Percentiles rank a stretch among this genome's conserved stretches.
These are phyloP conservation scores for Athrips mouffetella DNA, from an alignment of 2,888 invertebrate genomes.

Conservation along the genomic window DNA sequence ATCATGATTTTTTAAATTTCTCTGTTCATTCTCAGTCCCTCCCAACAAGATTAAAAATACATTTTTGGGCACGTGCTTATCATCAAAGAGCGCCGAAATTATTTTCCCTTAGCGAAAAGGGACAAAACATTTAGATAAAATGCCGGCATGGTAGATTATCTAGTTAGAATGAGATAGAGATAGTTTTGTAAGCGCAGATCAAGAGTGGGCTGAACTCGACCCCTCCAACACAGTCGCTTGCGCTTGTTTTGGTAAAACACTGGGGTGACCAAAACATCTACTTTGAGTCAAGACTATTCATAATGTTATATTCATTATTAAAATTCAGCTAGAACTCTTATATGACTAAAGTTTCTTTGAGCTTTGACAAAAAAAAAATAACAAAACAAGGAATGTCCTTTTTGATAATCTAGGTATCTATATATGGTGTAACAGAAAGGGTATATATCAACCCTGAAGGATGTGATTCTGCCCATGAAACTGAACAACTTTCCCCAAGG, in stretches of 20 bases:
- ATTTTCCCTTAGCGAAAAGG: constrained; percentile 29
- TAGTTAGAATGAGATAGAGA: constrained; percentile 53
- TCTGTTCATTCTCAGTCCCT: background rate
- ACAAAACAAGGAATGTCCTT: too few relatives aligned
- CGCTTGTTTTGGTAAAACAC: constrained; percentile 60
- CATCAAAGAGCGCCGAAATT: constrained; percentile 6
- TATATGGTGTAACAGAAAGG: too few relatives aligned
- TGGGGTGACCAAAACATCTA: constrained; percentile 63
- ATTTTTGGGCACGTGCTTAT: background rate
- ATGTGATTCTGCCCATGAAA: too few relatives aligned
- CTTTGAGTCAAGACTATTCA: constrained; percentile 1
- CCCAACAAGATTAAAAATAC: constrained; percentile 1
- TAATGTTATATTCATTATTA: too few relatives aligned
- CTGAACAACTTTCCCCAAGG: too few relatives aligned
- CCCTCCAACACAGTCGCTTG: constrained; percentile 62
- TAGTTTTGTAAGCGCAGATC: constrained; percentile 46
- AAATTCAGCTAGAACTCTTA: too few relatives aligned
- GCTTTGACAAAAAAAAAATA: too few relatives aligned
- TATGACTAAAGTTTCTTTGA: too few relatives aligned
- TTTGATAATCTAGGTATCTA: too few relatives aligned
- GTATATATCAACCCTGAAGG: too few relatives aligned
- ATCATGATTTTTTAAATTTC: background rate
- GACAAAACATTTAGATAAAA: constrained; percentile 29
- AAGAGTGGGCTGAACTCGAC: constrained; percentile 64
- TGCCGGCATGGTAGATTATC: constrained; percentile 32